These are phyloP conservation scores for Candoia aspera DNA, from an alignment of 2,113 vertebrate species.

Conservation along the genomic window DNA sequence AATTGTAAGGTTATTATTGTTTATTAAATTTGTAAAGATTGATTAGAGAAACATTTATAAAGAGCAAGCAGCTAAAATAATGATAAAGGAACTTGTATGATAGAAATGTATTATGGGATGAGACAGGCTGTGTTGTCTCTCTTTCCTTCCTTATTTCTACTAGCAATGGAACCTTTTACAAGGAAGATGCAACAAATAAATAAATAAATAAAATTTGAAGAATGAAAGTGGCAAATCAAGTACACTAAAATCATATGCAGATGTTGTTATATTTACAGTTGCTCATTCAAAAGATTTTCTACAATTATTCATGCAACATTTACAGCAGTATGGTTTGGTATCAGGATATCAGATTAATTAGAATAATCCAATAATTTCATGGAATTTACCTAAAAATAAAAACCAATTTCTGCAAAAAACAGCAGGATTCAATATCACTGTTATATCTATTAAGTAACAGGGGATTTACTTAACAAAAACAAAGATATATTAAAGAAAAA, in stretches of 20 bases:
- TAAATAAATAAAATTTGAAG: not conserved
- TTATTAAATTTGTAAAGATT: not conserved
- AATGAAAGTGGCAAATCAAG: not conserved
- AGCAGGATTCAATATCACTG: not conserved
- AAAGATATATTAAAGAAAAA: not conserved
- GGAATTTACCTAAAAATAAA: not conserved
- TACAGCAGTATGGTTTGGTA: not conserved
- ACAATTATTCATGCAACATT: not conserved
- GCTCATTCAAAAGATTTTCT: not conserved
- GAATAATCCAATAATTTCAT: not conserved
- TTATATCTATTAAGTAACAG: not conserved
- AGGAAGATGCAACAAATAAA: not conserved
- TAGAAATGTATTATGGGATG: not conserved
- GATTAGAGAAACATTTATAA: not conserved
- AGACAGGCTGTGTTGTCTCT: not conserved
- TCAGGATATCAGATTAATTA: not conserved
- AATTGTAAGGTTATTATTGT: not conserved
- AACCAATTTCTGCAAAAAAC: not conserved
- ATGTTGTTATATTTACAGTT: not conserved
- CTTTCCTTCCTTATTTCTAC: not conserved
- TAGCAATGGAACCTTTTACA: not conserved
- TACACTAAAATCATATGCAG: not conserved
- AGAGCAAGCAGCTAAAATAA: not conserved
- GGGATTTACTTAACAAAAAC: not conserved
- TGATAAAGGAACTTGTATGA: not conserved